These are phyloP conservation scores for Drosophila emarginata DNA, from an alignment of 2,888 invertebrate species.

Conservation along the genomic window DNA sequence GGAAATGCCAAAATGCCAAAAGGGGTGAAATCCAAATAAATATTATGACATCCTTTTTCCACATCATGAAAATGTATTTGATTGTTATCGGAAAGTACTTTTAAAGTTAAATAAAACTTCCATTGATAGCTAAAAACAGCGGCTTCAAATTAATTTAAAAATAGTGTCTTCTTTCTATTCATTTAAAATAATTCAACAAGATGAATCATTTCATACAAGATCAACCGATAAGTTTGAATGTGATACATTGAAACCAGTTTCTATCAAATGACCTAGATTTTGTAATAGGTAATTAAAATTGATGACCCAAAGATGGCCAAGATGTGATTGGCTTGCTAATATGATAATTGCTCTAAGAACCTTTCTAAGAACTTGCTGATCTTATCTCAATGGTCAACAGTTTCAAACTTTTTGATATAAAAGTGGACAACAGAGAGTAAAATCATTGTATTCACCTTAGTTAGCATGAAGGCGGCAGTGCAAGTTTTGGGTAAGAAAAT, in stretches of 20 bases:
- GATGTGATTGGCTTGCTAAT: conserved; percentile 48
- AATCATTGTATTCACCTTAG: conserved; percentile 36
- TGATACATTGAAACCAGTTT: conserved; percentile 41
- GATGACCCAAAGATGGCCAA: conserved; percentile 35
- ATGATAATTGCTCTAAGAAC: conserved; percentile 33
- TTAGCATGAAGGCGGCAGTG: conserved; percentile 41
- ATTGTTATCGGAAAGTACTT: not conserved
- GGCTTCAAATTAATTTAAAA: too few species aligned
- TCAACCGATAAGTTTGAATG: not conserved
- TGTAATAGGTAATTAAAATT: conserved; percentile 36
- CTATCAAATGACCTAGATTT: conserved; percentile 51
- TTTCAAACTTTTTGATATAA: conserved; percentile 39
- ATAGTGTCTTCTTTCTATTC: not conserved
- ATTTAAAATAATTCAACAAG: not conserved
- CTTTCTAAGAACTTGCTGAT: conserved; percentile 50
- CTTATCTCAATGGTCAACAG: conserved; percentile 39
- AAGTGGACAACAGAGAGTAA: conserved; percentile 19
- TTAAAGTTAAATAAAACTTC: not conserved
- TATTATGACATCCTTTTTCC: not conserved
- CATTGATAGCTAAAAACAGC: too few species aligned
- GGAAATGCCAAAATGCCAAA: conserved; percentile 71
- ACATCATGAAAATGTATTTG: not conserved
- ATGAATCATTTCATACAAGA: not conserved
- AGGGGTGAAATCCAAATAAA: conserved; percentile 5
- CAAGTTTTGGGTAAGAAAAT: conserved; percentile 47